Evolutionary conservation across 2,797 vertebrate genomes (phyloP).

Genomic region (Chelon labrosus): DNA sequence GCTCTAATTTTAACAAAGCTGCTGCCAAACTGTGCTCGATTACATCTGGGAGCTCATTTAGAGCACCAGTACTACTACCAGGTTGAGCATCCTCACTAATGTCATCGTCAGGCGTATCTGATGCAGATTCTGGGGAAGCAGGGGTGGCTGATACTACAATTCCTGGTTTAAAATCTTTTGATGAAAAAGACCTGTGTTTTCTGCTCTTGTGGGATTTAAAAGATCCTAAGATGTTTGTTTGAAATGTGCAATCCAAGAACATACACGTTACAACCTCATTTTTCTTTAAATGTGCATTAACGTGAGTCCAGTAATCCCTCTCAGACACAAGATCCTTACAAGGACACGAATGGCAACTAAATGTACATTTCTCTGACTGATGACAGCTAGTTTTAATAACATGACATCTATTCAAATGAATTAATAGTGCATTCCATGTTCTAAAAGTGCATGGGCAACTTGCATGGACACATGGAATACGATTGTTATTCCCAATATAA

Average conservation of each 20-base stretch:
- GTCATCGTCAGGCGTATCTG: background rate
- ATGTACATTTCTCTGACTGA: background rate
- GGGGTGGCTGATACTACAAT: too few relatives aligned
- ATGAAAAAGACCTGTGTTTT: conserved; percentile 5
- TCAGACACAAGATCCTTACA: conserved; percentile 1
- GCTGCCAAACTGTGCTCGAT: conserved; percentile 19
- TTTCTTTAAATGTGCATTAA: conserved; percentile 5
- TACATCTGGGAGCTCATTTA: background rate
- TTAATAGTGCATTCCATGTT: too few relatives aligned
- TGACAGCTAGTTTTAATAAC: too few relatives aligned
- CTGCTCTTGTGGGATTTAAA: conserved; percentile 25
- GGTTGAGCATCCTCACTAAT: conserved; percentile 9
- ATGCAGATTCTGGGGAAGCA: background rate
- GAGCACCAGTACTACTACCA: background rate
- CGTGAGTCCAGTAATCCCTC: conserved; percentile 9
- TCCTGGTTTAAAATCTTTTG: too few relatives aligned
- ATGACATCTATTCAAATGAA: too few relatives aligned
- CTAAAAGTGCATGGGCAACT: too few relatives aligned
- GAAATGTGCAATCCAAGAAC: conserved; percentile 20
- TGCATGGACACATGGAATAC: too few relatives aligned
- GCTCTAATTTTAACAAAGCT: conserved; percentile 38
- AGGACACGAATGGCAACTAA: background rate
- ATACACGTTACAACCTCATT: conserved; percentile 27
- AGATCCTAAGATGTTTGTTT: background rate
- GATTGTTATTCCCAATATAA: too few relatives aligned